A percentile compares a stretch with the other conserved stretches of the same genome.
These are phyloP conservation scores for Oeneis ivallda DNA, from an alignment of 2,888 invertebrate genomes.

Conservation along the genomic window DNA sequence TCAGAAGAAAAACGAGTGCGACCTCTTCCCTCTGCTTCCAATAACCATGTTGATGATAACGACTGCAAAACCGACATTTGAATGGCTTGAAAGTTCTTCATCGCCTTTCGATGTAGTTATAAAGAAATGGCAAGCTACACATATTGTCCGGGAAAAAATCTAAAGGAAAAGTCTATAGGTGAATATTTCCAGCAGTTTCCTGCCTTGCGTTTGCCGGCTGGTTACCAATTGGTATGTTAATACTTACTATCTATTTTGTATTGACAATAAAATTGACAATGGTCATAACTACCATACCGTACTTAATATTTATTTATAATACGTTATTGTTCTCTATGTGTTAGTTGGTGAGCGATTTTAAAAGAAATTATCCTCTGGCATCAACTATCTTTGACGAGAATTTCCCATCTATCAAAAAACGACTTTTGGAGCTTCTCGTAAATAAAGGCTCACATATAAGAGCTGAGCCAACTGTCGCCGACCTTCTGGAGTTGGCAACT, in stretches of 20 bases:
- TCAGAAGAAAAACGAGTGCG: no score
- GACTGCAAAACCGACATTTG: no score
- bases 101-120: no score
- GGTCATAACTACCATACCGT: slow-evolving; percentile 5
- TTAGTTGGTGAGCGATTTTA: slow-evolving; percentile 5
- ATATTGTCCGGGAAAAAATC: slow-evolving; percentile 1
- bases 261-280: slow-evolving; percentile 4
- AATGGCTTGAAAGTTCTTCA: no score
- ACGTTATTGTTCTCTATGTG: slow-evolving; percentile 7
- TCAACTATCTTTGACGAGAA: slow-evolving; percentile 6
- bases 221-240: slow-evolving; percentile 7
- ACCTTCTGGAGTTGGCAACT: slow-evolving; percentile 5
- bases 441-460: slow-evolving; percentile 7
- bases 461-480: slow-evolving; percentile 7
- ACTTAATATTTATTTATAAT: slow-evolving; percentile 7
- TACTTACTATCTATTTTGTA: slow-evolving; percentile 7
- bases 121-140: no score
- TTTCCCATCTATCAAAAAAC: slow-evolving; percentile 7
- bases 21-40: no score
- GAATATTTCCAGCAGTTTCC: slow-evolving; percentile 7
- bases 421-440: slow-evolving; percentile 7
- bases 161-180: background rate
- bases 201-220: slow-evolving; percentile 7
- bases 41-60: no score
- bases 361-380: slow-evolving; percentile 5